Evolutionary conservation across 2,113 vertebrate species (phyloP).

Genomic region (Ceyx melanurus): DNA sequence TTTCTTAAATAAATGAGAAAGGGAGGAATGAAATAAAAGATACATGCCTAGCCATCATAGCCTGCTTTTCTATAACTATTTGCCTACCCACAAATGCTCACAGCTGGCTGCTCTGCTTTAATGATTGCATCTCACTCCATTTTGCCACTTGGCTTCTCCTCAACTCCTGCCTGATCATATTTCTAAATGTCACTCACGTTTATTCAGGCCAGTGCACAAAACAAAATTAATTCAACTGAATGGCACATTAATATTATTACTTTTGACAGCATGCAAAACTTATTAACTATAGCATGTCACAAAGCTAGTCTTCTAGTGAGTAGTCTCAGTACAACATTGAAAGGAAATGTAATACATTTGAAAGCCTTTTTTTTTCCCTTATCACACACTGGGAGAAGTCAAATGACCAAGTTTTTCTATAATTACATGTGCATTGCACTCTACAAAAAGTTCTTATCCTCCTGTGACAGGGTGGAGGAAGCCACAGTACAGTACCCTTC

Average conservation of each 20-base stretch:
- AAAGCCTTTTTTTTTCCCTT: background rate
- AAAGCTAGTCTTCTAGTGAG: conserved; percentile 50
- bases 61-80: background rate
- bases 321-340: conserved; percentile 19
- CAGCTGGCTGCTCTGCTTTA: conserved; percentile 54
- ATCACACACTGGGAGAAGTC: conserved; percentile 37
- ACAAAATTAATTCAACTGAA: conserved; percentile 82
- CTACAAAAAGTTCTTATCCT: conserved; percentile 28
- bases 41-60: background rate
- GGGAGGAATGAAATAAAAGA: background rate
- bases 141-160: conserved; percentile 62
- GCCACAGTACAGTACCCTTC: background rate
- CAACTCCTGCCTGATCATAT: conserved; percentile 66
- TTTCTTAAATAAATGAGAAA: conserved; percentile 6
- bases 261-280: conserved; percentile 81
- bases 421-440: conserved; percentile 22
- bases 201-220: conserved; percentile 74
- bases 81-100: background rate
- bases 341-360: conserved; percentile 54
- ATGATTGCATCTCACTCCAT: conserved; percentile 20
- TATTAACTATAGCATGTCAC: conserved; percentile 78
- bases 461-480: background rate
- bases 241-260: conserved; percentile 77
- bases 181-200: conserved; percentile 75
- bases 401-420: conserved; percentile 32